phyloP scores from a whole-genome alignment of 2,888 invertebrate genomes.

The Aphodius granarius region DNA sequence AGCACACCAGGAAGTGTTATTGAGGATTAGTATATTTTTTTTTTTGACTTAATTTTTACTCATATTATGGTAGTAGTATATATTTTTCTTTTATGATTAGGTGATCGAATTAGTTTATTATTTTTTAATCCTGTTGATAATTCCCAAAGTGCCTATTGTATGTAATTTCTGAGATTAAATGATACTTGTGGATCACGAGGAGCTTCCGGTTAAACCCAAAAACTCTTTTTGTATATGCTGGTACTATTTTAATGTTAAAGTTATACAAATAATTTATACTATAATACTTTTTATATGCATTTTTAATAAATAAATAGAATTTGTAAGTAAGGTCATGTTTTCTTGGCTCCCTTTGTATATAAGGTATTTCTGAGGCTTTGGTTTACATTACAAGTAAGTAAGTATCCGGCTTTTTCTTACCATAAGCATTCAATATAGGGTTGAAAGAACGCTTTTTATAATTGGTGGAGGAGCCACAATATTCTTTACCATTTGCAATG shows the following conservation, averaged over 20 bases:
- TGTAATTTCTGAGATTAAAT: slow-evolving; percentile 7
- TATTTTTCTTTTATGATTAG: neutral
- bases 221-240: neutral
- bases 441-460: neutral
- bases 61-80: slow-evolving; percentile 4
- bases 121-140: neutral
- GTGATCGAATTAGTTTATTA: neutral
- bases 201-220: neutral
- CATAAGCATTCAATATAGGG: neutral
- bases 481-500: neutral
- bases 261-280: neutral
- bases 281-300: neutral
- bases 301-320: neutral
- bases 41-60: neutral
- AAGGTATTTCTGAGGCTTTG: neutral
- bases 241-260: neutral
- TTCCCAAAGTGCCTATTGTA: slow-evolving; percentile 9
- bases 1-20: slow-evolving; percentile 32
- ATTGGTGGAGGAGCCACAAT: neutral
- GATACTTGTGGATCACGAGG: neutral
- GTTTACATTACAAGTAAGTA: neutral
- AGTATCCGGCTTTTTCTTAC: neutral
- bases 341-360: no score
- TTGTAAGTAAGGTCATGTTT: neutral
- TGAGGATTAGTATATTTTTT: neutral